Evolutionary conservation across 2,113 vertebrate genomes (phyloP).

Genomic region (Tetrao urogallus): DNA sequence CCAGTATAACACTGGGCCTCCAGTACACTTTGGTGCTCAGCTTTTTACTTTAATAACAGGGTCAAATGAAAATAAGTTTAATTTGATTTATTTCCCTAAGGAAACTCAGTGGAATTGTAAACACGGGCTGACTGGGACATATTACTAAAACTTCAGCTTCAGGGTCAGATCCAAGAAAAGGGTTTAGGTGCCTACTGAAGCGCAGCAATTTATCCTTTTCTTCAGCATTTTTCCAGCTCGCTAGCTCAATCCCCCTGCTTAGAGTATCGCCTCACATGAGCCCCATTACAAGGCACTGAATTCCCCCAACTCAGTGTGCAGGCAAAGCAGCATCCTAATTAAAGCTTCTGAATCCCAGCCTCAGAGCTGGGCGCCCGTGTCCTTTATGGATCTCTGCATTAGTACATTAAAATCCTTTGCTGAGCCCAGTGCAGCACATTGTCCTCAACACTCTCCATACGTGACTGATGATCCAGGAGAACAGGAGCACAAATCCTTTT

Average conservation of each 20-base stretch:
- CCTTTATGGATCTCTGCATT: not conserved
- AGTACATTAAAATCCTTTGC: not conserved
- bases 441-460: not conserved
- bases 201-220: not conserved
- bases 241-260: not conserved
- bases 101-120: not conserved
- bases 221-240: not conserved
- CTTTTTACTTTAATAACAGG: not conserved
- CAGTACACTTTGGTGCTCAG: not conserved
- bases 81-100: conserved; percentile 28
- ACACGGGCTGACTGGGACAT: not conserved
- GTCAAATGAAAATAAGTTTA: not conserved
- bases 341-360: not conserved
- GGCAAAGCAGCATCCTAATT: not conserved
- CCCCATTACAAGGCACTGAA: not conserved
- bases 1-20: not conserved
- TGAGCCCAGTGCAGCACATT: rapidly evolving
- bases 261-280: not conserved
- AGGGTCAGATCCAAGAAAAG: not conserved
- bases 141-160: not conserved
- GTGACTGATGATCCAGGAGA: not conserved
- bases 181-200: not conserved
- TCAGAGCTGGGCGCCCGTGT: not conserved
- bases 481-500: not conserved
- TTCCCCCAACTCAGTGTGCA: not conserved